These are phyloP conservation scores for Hofmannophila pseudospretella DNA, from an alignment of 2,888 invertebrate genomes.

Conservation along the genomic window DNA sequence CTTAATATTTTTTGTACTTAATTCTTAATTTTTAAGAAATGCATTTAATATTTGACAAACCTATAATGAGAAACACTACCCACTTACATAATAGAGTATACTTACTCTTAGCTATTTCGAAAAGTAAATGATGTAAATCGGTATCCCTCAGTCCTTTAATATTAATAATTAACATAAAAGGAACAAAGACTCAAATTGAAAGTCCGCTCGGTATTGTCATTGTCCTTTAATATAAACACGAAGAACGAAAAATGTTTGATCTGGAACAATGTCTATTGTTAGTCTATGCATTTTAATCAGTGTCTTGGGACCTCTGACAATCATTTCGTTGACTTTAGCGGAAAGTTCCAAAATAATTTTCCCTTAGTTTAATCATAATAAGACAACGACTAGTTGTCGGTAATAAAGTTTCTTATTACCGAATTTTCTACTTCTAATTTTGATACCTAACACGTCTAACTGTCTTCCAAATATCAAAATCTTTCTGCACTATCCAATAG, in stretches of 20 bases:
- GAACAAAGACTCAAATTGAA: slow-evolving; percentile 47
- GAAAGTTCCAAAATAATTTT: slow-evolving; percentile 24
- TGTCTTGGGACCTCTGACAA: slow-evolving; percentile 29
- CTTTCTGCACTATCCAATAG: too few species aligned
- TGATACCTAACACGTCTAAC: too few species aligned
- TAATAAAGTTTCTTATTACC: too few species aligned
- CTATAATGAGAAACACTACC: too few species aligned
- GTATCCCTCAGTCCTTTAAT: slow-evolving; percentile 26
- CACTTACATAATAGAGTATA: slow-evolving; percentile 1
- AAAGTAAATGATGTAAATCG: slow-evolving; percentile 6
- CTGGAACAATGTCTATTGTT: slow-evolving; percentile 52
- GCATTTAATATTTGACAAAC: too few species aligned
- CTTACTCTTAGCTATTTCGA: slow-evolving; percentile 5
- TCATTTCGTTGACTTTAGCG: slow-evolving; percentile 21
- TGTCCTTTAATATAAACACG: slow-evolving; percentile 52
- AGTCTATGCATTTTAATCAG: slow-evolving; percentile 57
- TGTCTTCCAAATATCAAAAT: too few species aligned
- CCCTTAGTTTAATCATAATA: too few species aligned
- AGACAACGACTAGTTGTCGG: too few species aligned
- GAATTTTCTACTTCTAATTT: too few species aligned
- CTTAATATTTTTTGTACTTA: too few species aligned
- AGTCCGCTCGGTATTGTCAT: slow-evolving; percentile 34
- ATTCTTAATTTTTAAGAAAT: too few species aligned
- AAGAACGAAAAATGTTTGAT: slow-evolving; percentile 58
- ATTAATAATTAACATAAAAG: slow-evolving; percentile 34